Evolutionary conservation across 1,140 invertebrate species (phyloP).

Genomic region (Akabosia matsudoensis): DNA sequence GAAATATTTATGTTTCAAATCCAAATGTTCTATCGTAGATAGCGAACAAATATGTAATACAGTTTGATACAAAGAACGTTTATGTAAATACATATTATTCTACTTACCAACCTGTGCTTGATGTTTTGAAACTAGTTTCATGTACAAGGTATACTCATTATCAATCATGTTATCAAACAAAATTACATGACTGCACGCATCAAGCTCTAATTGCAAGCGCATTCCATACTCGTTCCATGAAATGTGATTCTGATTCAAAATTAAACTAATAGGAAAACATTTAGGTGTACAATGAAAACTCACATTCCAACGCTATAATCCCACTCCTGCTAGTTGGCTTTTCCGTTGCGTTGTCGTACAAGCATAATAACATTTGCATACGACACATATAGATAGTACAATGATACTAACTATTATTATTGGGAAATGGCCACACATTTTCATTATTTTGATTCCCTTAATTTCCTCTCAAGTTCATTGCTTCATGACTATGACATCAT

Average conservation of each 20-base stretch:
- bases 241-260: neutral
- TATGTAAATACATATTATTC: too few relatives aligned
- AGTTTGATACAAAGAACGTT: too few relatives aligned
- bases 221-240: constrained; percentile 4
- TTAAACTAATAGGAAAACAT: neutral
- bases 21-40: too few relatives aligned
- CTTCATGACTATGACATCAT: neutral
- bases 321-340: too few relatives aligned
- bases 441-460: neutral
- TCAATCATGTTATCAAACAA: neutral
- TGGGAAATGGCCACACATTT: neutral
- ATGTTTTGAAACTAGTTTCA: too few relatives aligned
- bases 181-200: neutral
- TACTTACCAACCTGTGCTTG: too few relatives aligned
- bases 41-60: too few relatives aligned
- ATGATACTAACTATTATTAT: neutral
- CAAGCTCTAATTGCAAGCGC: neutral
- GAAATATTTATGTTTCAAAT: too few relatives aligned
- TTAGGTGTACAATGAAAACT: too few relatives aligned
- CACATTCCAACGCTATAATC: too few relatives aligned
- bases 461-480: constrained; percentile 19
- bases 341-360: too few relatives aligned
- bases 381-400: neutral
- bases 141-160: too few relatives aligned
- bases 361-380: neutral